phyloP scores from a whole-genome alignment of 1,140 invertebrate species.

The Chironomus tepperi region DNA sequence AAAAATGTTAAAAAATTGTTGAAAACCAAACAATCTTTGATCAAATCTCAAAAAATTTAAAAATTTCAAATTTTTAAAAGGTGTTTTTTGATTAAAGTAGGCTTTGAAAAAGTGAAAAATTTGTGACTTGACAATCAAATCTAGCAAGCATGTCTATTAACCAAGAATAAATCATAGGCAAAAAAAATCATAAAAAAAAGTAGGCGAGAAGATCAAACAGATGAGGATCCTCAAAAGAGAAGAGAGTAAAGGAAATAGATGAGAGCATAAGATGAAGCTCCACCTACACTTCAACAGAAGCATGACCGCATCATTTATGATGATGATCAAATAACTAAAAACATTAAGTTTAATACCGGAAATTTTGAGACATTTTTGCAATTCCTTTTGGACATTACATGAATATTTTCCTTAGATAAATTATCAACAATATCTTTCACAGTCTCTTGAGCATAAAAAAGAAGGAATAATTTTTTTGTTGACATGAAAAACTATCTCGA shows the following conservation, averaged over 20 bases:
- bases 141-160: no score
- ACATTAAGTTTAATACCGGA: background rate
- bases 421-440: background rate
- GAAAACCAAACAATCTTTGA: no score
- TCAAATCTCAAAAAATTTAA: no score
- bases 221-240: slow-evolving; percentile 6
- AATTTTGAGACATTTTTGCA: background rate
- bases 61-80: no score
- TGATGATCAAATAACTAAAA: background rate
- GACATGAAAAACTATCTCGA: slow-evolving; percentile 7
- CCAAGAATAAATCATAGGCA: no score
- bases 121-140: no score
- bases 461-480: background rate
- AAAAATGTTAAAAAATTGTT: no score
- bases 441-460: background rate
- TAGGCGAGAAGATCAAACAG: background rate
- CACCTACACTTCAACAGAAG: background rate
- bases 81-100: no score
- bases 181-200: no score
- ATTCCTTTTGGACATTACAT: background rate
- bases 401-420: background rate
- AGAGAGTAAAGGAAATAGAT: background rate
- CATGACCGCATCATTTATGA: background rate
- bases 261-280: background rate
- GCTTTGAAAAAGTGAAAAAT: no score